These are phyloP conservation scores for Eilema sororculum DNA, from an alignment of 2,888 invertebrate species.

Conservation along the genomic window DNA sequence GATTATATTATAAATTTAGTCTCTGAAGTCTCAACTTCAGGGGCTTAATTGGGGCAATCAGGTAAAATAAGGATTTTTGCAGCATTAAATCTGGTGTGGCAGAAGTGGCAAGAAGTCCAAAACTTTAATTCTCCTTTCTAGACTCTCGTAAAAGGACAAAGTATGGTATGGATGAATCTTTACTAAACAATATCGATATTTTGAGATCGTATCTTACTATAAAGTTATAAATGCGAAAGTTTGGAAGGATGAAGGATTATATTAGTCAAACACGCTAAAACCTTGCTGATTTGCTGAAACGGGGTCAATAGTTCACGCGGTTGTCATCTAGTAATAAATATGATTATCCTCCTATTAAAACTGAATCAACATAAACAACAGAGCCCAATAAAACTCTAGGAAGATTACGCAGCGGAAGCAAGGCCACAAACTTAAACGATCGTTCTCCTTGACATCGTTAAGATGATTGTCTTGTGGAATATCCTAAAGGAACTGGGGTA, in stretches of 20 bases:
- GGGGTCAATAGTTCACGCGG: neutral
- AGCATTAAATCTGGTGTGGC: neutral
- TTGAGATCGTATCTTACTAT: too few species aligned
- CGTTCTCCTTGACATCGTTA: constrained; percentile 50
- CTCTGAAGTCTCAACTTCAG: too few species aligned
- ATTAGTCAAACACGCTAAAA: too few species aligned
- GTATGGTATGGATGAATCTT: neutral
- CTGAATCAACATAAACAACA: neutral
- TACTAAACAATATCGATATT: neutral
- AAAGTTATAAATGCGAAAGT: neutral
- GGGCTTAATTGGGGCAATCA: neutral
- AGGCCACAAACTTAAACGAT: constrained; percentile 13
- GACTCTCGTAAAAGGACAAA: neutral
- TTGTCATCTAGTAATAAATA: neutral
- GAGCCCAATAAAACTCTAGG: neutral
- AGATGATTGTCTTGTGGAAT: constrained; percentile 40
- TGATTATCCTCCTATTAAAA: neutral
- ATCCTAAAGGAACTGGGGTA: constrained; percentile 45
- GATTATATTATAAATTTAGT: too few species aligned
- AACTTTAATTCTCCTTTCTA: too few species aligned
- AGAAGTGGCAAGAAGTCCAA: neutral
- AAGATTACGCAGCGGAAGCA: constrained; percentile 8
- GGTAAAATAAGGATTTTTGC: too few species aligned
- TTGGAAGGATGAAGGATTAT: neutral
- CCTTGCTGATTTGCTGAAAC: neutral